Percentiles rank a stretch among this genome's conserved stretches.
These are phyloP conservation scores for Petrolisthes cinctipes DNA, from an alignment of 2,888 invertebrate species.

Conservation along the genomic window DNA sequence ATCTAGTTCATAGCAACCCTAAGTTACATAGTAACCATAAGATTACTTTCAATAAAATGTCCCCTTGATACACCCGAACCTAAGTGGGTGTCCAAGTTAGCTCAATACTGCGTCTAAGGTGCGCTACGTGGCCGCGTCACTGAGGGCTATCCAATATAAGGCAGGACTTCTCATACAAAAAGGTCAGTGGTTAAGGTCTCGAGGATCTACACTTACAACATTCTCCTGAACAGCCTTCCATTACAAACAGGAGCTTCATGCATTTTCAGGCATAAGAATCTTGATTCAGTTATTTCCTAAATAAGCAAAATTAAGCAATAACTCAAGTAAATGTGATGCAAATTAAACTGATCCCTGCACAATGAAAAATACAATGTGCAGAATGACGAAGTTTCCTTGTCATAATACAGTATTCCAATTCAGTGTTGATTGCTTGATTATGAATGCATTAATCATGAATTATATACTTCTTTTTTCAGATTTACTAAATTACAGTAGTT, in stretches of 20 bases:
- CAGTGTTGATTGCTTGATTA: too few species aligned
- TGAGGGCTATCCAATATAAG: slow-evolving; percentile 44
- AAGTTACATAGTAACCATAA: slow-evolving; percentile 44
- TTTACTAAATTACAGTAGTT: too few species aligned
- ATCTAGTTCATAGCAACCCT: not conserved
- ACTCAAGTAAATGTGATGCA: not conserved
- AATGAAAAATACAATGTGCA: not conserved
- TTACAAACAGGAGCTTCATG: slow-evolving; percentile 28
- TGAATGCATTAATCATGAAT: too few species aligned
- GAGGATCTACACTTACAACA: slow-evolving; percentile 39
- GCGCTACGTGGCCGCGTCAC: slow-evolving; percentile 32
- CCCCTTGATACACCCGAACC: slow-evolving; percentile 10
- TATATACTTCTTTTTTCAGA: too few species aligned
- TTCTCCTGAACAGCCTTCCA: slow-evolving; percentile 36
- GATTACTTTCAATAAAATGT: slow-evolving; percentile 25
- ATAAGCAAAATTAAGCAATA: not conserved
- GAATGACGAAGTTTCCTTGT: too few species aligned
- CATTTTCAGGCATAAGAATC: slow-evolving; percentile 4
- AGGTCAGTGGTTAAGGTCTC: slow-evolving; percentile 29
- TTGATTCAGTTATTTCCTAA: not conserved
- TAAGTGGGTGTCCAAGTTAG: slow-evolving; percentile 28
- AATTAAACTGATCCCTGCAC: not conserved
- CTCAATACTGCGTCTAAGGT: slow-evolving; percentile 40
- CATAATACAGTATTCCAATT: not conserved
- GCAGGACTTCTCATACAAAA: slow-evolving; percentile 54